Percentiles rank a stretch among this genome's conserved stretches.
Evolutionary conservation across 1,140 invertebrate genomes (phyloP).

Genomic region (Drosophila parabipectinata): DNA sequence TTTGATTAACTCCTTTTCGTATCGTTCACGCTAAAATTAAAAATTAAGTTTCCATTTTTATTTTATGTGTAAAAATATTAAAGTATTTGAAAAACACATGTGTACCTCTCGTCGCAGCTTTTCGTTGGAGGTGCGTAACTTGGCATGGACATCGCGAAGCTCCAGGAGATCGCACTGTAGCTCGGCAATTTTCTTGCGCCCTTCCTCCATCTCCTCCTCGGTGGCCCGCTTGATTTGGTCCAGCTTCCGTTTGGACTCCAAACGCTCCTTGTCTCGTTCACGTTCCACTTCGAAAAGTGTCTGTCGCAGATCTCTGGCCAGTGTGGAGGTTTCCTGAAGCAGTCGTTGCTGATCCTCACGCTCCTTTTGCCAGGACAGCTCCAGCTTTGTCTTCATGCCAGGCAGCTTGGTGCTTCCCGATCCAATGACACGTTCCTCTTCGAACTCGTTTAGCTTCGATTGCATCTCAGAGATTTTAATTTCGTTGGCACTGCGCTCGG

Average conservation of each 20-base stretch:
- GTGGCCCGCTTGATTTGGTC: constrained; percentile 93
- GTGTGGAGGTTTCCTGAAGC: constrained; percentile 94
- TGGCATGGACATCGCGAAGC: constrained; percentile 94
- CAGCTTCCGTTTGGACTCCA: constrained; percentile 93
- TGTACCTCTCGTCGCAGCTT: constrained; percentile 92
- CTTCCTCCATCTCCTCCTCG: constrained; percentile 95
- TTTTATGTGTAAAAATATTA: neutral
- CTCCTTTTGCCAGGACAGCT: constrained; percentile 98
- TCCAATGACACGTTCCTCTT: constrained; percentile 91
- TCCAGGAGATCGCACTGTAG: constrained; percentile 95
- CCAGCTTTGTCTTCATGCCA: constrained; percentile 94
- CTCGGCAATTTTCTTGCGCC: constrained; percentile 91
- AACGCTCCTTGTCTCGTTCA: constrained; percentile 93
- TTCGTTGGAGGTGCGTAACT: constrained; percentile 95
- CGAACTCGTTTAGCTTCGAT: constrained; percentile 95
- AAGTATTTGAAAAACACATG: constrained; percentile 1
- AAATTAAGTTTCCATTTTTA: neutral
- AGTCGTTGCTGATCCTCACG: constrained; percentile 95
- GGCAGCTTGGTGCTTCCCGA: constrained; percentile 93
- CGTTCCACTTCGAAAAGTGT: constrained; percentile 94
- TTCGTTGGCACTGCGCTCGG: constrained; percentile 94
- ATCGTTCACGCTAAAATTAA: constrained; percentile 87
- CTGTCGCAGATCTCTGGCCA: constrained; percentile 94
- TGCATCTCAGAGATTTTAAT: constrained; percentile 95
- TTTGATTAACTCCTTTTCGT: constrained; percentile 92